Percentiles rank a stretch among this genome's conserved stretches.
phyloP scores from a whole-genome alignment of 2,797 vertebrate species.

The Cossypha polioptera region DNA sequence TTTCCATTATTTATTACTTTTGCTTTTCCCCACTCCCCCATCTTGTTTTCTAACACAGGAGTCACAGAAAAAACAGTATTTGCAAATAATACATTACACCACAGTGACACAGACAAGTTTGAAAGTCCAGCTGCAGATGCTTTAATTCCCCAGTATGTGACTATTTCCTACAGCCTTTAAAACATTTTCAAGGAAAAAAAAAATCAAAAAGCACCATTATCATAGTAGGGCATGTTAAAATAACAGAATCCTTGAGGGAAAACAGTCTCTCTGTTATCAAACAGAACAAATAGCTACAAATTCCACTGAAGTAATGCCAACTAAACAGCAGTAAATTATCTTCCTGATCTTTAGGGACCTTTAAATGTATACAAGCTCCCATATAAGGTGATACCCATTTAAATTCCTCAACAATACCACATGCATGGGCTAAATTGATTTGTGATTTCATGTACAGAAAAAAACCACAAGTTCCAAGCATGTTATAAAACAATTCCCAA shows the following conservation, averaged over 20 bases:
- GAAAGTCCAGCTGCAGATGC: not conserved
- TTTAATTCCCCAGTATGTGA: not conserved
- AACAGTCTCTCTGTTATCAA: not conserved
- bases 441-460: not conserved
- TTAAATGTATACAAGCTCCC: not conserved
- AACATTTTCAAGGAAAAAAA: not conserved
- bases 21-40: fast-evolving
- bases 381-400: not conserved
- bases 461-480: not conserved
- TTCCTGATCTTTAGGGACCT: not conserved
- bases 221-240: not conserved
- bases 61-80: not conserved
- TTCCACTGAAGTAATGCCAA: not conserved
- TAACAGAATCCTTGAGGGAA: not conserved
- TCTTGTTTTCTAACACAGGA: not conserved
- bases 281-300: not conserved
- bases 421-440: not conserved
- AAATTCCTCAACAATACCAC: not conserved
- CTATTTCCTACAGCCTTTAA: not conserved
- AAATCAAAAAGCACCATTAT: not conserved
- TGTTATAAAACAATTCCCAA: not conserved
- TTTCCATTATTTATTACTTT: not conserved
- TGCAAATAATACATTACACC: not conserved
- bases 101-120: not conserved
- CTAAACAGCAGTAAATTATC: not conserved